These are phyloP conservation scores for Sinocyclocheilus grahami DNA, from an alignment of 2,113 vertebrate genomes.

Conservation along the genomic window DNA sequence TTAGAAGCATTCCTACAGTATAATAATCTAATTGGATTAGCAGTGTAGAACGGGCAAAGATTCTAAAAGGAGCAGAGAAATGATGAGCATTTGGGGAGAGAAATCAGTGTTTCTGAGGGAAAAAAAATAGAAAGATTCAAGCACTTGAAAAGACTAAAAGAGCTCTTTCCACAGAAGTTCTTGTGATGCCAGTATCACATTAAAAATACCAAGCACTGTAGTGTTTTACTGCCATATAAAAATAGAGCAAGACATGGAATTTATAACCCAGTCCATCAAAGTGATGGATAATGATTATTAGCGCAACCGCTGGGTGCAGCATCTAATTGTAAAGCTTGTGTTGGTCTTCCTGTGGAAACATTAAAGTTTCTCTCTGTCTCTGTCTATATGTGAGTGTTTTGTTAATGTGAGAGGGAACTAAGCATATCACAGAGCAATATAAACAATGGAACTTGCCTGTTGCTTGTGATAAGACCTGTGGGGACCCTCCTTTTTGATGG, in stretches of 20 bases:
- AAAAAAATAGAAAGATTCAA: not conserved
- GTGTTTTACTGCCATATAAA: not conserved
- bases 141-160: not conserved
- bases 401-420: not conserved
- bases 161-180: not conserved
- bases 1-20: not conserved
- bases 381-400: not conserved
- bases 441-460: conserved; percentile 27
- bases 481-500: conserved; percentile 8
- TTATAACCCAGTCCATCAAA: conserved; percentile 13
- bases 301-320: not conserved
- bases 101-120: not conserved
- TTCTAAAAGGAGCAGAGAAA: not conserved
- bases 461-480: not conserved
- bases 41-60: not conserved
- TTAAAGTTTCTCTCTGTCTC: not conserved
- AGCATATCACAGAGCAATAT: conserved; percentile 24
- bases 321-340: conserved; percentile 17
- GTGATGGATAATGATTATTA: conserved; percentile 27
- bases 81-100: not conserved
- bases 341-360: conserved; percentile 3
- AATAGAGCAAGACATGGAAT: conserved; percentile 10
- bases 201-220: not conserved
- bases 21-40: not conserved
- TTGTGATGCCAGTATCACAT: not conserved